These are phyloP conservation scores for Brachypteracias leptosomus DNA, from an alignment of 2,113 vertebrate genomes.

Conservation along the genomic window DNA sequence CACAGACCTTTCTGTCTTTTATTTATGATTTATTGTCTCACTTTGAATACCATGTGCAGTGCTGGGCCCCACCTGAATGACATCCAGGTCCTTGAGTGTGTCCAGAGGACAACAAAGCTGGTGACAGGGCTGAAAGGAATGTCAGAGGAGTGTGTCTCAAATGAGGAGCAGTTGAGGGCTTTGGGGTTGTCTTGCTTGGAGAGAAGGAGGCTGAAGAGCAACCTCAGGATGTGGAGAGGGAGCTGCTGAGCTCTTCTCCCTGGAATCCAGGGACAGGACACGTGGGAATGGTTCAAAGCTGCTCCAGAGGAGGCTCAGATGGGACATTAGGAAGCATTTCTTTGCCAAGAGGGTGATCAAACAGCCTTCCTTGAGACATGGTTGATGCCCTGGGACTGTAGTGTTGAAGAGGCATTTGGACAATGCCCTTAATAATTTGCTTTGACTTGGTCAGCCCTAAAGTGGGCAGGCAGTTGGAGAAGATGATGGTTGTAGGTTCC, in stretches of 20 bases:
- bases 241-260: not conserved
- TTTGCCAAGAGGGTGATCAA: not conserved
- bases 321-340: not conserved
- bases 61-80: not conserved
- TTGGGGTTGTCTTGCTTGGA: not conserved
- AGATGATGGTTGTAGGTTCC: not conserved
- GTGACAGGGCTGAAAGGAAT: not conserved
- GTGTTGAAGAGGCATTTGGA: not conserved
- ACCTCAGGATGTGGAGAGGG: no score
- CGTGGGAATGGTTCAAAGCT: not conserved
- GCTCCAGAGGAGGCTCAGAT: not conserved
- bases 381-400: not conserved
- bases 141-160: no score
- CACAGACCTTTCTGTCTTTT: not conserved
- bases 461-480: no score
- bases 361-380: not conserved
- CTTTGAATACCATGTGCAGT: not conserved
- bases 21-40: not conserved
- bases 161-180: not conserved
- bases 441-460: not conserved
- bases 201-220: not conserved
- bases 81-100: not conserved
- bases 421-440: not conserved
- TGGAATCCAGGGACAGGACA: not conserved
- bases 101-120: not conserved